These are phyloP conservation scores for Tigriopus californicus DNA, from an alignment of 2,888 invertebrate species.

Conservation along the genomic window DNA sequence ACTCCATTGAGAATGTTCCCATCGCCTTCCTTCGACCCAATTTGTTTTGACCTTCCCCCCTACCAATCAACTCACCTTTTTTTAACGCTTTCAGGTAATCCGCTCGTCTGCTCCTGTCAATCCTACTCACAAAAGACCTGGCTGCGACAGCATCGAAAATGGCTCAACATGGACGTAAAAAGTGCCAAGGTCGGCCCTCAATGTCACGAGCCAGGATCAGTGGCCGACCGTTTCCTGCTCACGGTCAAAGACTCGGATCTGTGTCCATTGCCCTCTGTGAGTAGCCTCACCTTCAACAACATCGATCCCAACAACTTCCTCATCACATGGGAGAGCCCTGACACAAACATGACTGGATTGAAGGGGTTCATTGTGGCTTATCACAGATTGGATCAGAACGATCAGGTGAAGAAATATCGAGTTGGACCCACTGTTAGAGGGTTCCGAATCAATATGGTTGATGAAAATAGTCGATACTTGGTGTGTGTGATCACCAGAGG, in stretches of 20 bases:
- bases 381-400: conserved; percentile 13
- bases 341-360: conserved; percentile 9
- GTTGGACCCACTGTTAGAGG: not conserved
- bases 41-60: no score
- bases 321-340: conserved; percentile 10
- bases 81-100: conserved; percentile 5
- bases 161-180: not conserved
- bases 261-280: conserved; percentile 7
- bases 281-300: not conserved
- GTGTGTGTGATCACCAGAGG: conserved; percentile 8
- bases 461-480: not conserved
- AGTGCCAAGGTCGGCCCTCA: conserved; percentile 5
- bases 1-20: no score
- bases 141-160: conserved; percentile 11
- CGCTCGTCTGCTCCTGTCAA: conserved; percentile 10
- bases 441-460: not conserved
- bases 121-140: conserved; percentile 7
- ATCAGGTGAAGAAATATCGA: conserved; percentile 11
- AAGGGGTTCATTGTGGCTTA: conserved; percentile 15
- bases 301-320: not conserved
- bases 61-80: no score
- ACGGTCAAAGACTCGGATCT: conserved; percentile 8
- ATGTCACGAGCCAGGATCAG: not conserved
- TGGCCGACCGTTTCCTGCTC: not conserved
- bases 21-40: no score